Evolutionary conservation across 2,113 vertebrate genomes (phyloP).

Genomic region (Oryzias woworae): DNA sequence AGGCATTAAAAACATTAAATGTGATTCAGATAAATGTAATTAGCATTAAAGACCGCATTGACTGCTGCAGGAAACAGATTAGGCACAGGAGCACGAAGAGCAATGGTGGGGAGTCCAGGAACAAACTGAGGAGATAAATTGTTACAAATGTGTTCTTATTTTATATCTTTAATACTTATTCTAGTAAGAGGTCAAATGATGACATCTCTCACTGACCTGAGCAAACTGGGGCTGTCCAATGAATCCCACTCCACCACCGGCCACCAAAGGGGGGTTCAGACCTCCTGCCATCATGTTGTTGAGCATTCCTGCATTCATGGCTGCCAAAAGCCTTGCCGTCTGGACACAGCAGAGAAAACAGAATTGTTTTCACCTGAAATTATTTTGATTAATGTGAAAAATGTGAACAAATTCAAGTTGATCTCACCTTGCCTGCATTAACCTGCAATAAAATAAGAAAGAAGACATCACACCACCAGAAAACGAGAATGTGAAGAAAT

Average conservation of each 20-base stretch:
- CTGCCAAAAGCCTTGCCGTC: slow-evolving; percentile 54
- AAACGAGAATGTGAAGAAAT: slow-evolving; percentile 10
- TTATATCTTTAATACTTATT: background rate
- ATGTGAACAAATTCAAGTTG: background rate
- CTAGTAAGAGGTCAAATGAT: too few relatives aligned
- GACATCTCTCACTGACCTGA: slow-evolving; percentile 50
- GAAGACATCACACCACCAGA: slow-evolving; percentile 7
- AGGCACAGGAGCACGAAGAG: slow-evolving; percentile 27
- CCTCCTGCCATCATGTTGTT: slow-evolving; percentile 47
- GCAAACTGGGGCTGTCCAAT: slow-evolving; percentile 58
- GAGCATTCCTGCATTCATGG: slow-evolving; percentile 50
- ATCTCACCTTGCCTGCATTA: slow-evolving; percentile 65
- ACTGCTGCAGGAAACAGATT: slow-evolving; percentile 46
- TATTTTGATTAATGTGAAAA: background rate
- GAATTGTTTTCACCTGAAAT: background rate
- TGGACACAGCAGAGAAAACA: slow-evolving; percentile 17
- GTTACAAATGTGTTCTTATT: background rate
- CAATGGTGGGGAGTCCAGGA: slow-evolving; percentile 46
- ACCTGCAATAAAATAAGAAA: slow-evolving; percentile 51
- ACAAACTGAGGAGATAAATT: slow-evolving; percentile 41
- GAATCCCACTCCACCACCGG: slow-evolving; percentile 44
- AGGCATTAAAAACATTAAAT: background rate
- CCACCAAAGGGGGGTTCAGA: slow-evolving; percentile 44
- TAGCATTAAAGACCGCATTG: slow-evolving; percentile 49
- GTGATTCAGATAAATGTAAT: background rate